A percentile compares a stretch with the other conserved stretches of the same genome.
Conservation (phyloP, 2,888 invertebrate species). For the Acrocera orbiculus region DNA sequence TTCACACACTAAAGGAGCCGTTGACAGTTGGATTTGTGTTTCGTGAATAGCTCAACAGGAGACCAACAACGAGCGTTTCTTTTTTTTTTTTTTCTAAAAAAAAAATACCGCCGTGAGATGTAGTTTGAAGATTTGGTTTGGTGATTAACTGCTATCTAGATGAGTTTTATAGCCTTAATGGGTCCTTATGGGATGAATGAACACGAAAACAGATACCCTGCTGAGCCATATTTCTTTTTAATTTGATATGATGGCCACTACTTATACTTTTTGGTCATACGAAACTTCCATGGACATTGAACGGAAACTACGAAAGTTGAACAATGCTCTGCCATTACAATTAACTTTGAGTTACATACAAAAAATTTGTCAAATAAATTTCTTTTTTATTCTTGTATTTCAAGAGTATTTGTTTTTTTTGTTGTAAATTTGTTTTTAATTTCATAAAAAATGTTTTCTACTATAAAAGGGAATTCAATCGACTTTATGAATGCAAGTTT, state of each 20-base stretch:
- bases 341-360: no score
- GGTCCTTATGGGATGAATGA: constrained; percentile 2
- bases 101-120: background rate
- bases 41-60: constrained; percentile 2
- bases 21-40: constrained; percentile 4
- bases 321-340: no score
- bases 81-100: background rate
- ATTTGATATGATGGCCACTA: background rate
- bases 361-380: no score
- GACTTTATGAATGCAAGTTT: no score
- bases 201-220: background rate
- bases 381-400: no score
- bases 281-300: no score
- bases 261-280: no score
- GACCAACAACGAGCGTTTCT: constrained; percentile 1
- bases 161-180: constrained; percentile 3
- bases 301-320: background rate
- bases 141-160: constrained; percentile 4
- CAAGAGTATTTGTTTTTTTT: no score
- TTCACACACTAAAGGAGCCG: constrained; percentile 4
- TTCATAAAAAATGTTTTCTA: no score
- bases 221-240: background rate
- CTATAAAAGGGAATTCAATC: no score
- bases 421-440: no score
- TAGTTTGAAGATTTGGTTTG: constrained; percentile 3